Evolutionary conservation across 1,140 invertebrate genomes (phyloP).

Genomic region (Lucilia cuprina): DNA sequence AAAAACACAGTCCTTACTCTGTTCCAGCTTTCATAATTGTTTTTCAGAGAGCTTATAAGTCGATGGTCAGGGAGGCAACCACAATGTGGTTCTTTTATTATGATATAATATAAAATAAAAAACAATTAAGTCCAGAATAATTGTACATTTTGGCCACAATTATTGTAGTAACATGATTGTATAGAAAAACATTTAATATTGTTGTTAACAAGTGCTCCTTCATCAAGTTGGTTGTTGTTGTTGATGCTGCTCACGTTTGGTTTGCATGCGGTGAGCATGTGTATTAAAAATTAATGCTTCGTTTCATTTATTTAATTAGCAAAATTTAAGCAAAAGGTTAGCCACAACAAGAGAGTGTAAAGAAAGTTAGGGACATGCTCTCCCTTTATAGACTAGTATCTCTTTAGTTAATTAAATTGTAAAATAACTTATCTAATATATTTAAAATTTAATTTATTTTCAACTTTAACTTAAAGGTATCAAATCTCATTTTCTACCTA

Average conservation of each 20-base stretch:
- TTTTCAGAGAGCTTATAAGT: not conserved
- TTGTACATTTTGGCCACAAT: conserved; percentile 10
- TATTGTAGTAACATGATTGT: not conserved
- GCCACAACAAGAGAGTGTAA: no score
- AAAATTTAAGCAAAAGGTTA: not conserved
- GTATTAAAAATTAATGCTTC: conserved; percentile 31
- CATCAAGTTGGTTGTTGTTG: not conserved
- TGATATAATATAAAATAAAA: not conserved
- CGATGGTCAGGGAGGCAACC: not conserved
- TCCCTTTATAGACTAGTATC: no score
- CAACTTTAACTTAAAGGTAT: no score
- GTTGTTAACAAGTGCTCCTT: conserved; percentile 10
- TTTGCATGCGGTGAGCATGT: not conserved
- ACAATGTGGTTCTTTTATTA: conserved; percentile 1
- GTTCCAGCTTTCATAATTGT: not conserved
- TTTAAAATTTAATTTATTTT: no score
- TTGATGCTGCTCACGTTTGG: not conserved
- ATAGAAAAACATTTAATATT: not conserved
- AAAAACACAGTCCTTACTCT: not conserved
- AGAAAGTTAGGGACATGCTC: no score
- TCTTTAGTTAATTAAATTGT: no score
- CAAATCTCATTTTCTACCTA: no score
- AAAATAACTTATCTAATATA: no score
- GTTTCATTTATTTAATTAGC: conserved; percentile 35
- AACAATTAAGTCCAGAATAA: not conserved